Evolutionary conservation across 2,113 vertebrate species (phyloP).

Genomic region (Lepisosteus osseus): DNA sequence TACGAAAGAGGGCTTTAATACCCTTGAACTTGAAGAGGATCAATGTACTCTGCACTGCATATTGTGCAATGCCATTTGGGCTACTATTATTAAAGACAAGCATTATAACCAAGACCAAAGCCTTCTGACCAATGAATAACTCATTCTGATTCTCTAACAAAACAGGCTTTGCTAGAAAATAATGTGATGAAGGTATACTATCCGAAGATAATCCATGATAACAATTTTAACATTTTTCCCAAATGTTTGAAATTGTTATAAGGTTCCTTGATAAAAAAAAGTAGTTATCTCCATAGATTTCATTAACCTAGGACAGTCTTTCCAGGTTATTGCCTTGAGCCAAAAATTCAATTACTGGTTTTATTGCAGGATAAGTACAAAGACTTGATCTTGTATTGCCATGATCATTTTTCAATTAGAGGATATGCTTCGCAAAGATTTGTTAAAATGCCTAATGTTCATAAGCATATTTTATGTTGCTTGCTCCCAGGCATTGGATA

Average conservation of each 20-base stretch:
- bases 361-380: constrained; percentile 52
- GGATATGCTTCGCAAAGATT: constrained; percentile 1
- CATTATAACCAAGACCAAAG: too few relatives aligned
- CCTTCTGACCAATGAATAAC: too few relatives aligned
- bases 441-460: not conserved
- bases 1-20: too few relatives aligned
- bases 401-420: constrained; percentile 33
- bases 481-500: too few relatives aligned
- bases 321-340: constrained; percentile 73
- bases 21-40: too few relatives aligned
- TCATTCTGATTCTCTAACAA: too few relatives aligned
- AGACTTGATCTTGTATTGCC: constrained; percentile 48
- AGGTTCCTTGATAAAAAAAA: constrained; percentile 62
- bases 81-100: too few relatives aligned
- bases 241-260: constrained; percentile 49
- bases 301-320: constrained; percentile 74
- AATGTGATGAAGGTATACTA: not conserved
- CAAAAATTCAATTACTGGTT: constrained; percentile 67
- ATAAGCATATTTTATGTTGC: too few relatives aligned
- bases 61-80: too few relatives aligned
- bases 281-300: constrained; percentile 52
- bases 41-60: too few relatives aligned
- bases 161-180: too few relatives aligned
- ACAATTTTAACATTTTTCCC: constrained; percentile 12
- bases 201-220: not conserved